Evolutionary conservation across 2,797 vertebrate species (phyloP).

Genomic region (Spinus olivaceus): DNA sequence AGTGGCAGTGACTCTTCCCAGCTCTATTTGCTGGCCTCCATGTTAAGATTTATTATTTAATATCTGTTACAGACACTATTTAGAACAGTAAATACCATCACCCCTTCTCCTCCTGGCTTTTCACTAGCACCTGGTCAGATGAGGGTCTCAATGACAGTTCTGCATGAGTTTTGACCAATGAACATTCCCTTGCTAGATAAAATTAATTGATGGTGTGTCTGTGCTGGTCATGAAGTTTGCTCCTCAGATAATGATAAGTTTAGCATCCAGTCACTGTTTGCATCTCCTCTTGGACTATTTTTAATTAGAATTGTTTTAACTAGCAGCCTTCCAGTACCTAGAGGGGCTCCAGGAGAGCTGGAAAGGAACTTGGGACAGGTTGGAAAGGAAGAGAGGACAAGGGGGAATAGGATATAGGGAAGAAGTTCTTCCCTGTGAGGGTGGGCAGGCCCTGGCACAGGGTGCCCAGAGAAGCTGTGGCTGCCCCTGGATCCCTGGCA

Average conservation of each 20-base stretch:
- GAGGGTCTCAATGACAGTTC: neutral
- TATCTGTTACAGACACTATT: neutral
- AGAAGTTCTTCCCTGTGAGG: accelerated
- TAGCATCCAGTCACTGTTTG: neutral
- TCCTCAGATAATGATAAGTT: neutral
- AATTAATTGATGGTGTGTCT: neutral
- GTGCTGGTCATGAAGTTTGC: neutral
- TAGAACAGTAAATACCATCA: neutral
- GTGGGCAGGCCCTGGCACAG: neutral
- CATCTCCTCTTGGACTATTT: neutral
- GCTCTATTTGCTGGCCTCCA: neutral
- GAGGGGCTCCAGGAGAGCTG: neutral
- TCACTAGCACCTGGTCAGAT: neutral
- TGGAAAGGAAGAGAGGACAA: neutral
- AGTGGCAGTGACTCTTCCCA: neutral
- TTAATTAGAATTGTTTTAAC: neutral
- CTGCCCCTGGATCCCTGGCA: neutral
- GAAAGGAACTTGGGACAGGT: neutral
- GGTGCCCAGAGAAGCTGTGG: neutral
- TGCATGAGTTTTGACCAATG: neutral
- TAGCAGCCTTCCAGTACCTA: neutral
- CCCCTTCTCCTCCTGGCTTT: neutral
- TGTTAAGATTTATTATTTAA: neutral
- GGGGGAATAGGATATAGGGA: neutral
- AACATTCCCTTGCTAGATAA: neutral